Base-by-base conservation (phyloP, 2,113 vertebrate species). In the Diadophis punctatus region DNA sequence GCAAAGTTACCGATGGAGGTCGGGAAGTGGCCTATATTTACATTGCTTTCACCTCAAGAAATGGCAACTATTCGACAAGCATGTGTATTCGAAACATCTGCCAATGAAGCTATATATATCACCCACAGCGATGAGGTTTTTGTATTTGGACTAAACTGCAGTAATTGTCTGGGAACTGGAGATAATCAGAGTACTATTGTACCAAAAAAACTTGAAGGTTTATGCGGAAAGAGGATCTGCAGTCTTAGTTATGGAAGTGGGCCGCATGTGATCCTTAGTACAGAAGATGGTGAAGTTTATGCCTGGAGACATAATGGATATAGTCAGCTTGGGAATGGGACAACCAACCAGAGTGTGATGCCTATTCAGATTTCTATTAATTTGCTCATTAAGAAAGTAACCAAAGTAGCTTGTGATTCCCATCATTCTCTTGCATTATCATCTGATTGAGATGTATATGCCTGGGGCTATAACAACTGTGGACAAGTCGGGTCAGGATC, bases 231-330 rank as follows among this genome's bases (percentile, higher is more conserved):
- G n/a, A n/a, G n/a, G n/a, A n/a, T n/a, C n/a, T n/a, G n/a, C n/a
- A n/a, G n/a, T n/a, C n/a, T n/a, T n/a, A n/a, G n/a, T n/a, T n/a
- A n/a, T n/a, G n/a, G n/a, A n/a, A n/a, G n/a, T n/a, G n/a, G n/a
- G n/a, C n/a, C n/a, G n/a, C n/a, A n/a, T n/a, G n/a, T n/a, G n/a
- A n/a, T n/a, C n/a, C n/a, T n/a, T n/a, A n/a, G n/a, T n/a, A n/a
- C n/a, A n/a, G n/a, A n/a, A 99, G 99, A 99, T 93, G 99, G 99
- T 60, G 98, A 99, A 95, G 97, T 99, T 6, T 99, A 98, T 90
- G 98, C 99, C 48, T 99, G 99, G 99, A 99, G 99, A n/a, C 99
- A 99, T 93, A 99, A 99, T 55, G 98, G 98, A 92, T 99, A 99
- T 95, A 99, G 99, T 97, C 99, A 99, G 11, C 97, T 99, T 93